These are phyloP conservation scores for Eupithecia subfuscata DNA, from an alignment of 2,888 invertebrate genomes.

Conservation along the genomic window DNA sequence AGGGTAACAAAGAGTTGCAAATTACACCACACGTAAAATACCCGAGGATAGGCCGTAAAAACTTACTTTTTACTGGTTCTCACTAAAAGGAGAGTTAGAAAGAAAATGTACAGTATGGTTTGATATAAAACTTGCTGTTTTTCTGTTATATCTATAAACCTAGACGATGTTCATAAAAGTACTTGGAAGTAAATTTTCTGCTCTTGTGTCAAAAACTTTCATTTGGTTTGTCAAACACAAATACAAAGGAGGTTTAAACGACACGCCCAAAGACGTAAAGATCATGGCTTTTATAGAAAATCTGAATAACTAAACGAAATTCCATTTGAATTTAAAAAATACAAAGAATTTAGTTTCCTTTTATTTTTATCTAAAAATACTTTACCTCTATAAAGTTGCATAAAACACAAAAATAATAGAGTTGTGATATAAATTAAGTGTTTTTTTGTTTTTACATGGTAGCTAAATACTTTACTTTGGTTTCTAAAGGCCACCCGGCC, in stretches of 20 bases:
- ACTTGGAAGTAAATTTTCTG: background rate
- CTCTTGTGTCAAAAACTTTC: no score
- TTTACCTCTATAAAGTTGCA: no score
- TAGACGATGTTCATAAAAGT: background rate
- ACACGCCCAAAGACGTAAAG: background rate
- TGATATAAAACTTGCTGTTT: background rate
- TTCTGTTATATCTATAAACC: background rate
- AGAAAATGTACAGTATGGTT: background rate
- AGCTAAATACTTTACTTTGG: background rate
- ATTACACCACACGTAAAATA: constrained; percentile 18
- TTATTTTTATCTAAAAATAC: no score
- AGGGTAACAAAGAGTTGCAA: constrained; percentile 16
- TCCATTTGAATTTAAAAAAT: no score
- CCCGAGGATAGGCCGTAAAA: constrained; percentile 4
- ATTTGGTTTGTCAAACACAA: no score
- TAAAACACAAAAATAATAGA: no score
- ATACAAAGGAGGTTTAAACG: background rate
- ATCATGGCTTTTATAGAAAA: no score
- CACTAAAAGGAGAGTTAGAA: constrained; percentile 2
- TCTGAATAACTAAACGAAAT: no score
- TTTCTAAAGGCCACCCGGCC: no score
- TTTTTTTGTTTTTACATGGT: background rate
- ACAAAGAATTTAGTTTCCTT: no score
- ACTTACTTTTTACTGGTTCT: constrained; percentile 1
- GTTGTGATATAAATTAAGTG: no score